These are phyloP conservation scores for Chrysopa pallens DNA, from an alignment of 1,140 invertebrate species.

Conservation along the genomic window DNA sequence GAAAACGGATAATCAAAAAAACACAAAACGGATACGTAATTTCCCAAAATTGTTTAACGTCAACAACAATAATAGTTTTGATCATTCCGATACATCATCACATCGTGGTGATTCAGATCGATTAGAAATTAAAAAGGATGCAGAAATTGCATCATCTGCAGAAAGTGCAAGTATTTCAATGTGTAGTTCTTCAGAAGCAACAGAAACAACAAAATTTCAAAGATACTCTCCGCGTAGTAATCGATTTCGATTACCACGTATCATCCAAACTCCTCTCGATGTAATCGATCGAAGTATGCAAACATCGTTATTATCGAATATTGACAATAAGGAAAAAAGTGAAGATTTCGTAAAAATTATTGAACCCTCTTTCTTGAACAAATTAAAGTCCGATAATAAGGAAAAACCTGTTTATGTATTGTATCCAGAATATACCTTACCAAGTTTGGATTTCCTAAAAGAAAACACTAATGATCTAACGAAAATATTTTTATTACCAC, in stretches of 20 bases:
- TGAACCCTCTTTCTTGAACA: constrained; percentile 43
- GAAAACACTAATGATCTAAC: constrained; percentile 37
- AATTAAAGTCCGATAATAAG: constrained; percentile 39
- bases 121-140: constrained; percentile 20
- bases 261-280: constrained; percentile 32
- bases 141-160: constrained; percentile 21
- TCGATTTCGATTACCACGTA: constrained; percentile 23
- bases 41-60: constrained; percentile 24
- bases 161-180: constrained; percentile 24
- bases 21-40: constrained; percentile 11
- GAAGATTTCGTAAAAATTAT: constrained; percentile 31
- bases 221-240: constrained; percentile 22
- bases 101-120: constrained; percentile 5
- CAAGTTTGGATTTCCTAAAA: constrained; percentile 70
- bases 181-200: constrained; percentile 30
- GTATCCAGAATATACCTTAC: constrained; percentile 81
- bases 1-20: constrained; percentile 21
- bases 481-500: constrained; percentile 23
- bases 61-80: constrained; percentile 27
- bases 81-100: constrained; percentile 1
- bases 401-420: constrained; percentile 70
- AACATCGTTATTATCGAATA: constrained; percentile 32
- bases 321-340: constrained; percentile 18
- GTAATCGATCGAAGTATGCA: constrained; percentile 55
- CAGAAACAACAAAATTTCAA: constrained; percentile 23